Conservation (phyloP, 1,140 invertebrate species). For the Drosophila pruinosa region DNA sequence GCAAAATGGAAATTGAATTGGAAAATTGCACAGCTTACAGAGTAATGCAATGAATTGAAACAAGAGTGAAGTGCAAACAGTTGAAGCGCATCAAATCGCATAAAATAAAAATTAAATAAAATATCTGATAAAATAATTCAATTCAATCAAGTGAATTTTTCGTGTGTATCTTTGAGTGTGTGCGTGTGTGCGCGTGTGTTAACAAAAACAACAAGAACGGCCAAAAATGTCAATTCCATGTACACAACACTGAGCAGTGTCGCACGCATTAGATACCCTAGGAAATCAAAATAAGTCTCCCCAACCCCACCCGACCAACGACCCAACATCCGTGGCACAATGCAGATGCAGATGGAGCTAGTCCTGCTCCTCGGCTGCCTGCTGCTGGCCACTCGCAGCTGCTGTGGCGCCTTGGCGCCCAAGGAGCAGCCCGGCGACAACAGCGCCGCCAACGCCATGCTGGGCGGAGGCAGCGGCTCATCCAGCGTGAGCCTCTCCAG, state of each 20-base stretch:
- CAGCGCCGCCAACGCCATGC: conserved; percentile 56
- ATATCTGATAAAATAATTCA: not conserved
- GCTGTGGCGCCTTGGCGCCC: conserved; percentile 33
- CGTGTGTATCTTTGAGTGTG: not conserved
- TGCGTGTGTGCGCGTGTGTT: not conserved
- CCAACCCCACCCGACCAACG: not conserved
- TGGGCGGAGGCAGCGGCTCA: conserved; percentile 46
- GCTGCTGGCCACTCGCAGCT: conserved; percentile 10
- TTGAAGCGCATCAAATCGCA: conserved; percentile 6
- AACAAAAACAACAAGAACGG: conserved; percentile 2
- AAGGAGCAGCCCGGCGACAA: conserved; percentile 35
- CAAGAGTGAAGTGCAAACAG: conserved; percentile 24
- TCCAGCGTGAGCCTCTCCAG: conserved; percentile 58
- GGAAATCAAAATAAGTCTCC: conserved; percentile 6
- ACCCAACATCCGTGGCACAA: not conserved
- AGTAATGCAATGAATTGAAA: not conserved
- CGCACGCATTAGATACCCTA: conserved; percentile 6
- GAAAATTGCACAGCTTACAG: conserved; percentile 1
- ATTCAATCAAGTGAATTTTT: not conserved
- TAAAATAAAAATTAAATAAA: not conserved
- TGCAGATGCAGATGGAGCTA: conserved; percentile 19
- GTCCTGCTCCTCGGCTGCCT: conserved; percentile 29
- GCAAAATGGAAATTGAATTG: conserved; percentile 24
- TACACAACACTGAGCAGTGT: conserved; percentile 41
- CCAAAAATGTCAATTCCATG: conserved; percentile 61